phyloP scores from a whole-genome alignment of 1,140 invertebrate species.

The Musca domestica region DNA sequence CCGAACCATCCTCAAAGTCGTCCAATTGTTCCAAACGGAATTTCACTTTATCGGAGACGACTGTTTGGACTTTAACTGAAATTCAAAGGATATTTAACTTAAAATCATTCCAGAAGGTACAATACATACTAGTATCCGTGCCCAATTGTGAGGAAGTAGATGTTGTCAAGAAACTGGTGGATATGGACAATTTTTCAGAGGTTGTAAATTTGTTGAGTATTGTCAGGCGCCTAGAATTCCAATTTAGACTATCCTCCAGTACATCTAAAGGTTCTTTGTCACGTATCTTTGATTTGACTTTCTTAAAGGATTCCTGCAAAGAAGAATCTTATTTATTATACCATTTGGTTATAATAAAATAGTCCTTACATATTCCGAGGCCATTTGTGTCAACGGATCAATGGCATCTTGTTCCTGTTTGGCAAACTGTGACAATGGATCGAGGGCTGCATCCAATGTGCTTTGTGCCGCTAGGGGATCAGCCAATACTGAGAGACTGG shows the following conservation, averaged over 20 bases:
- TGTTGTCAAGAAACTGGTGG: slow-evolving; percentile 75
- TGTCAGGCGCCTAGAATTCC: slow-evolving; percentile 66
- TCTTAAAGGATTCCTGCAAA: slow-evolving; percentile 45
- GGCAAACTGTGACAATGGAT: slow-evolving; percentile 72
- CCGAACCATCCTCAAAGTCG: slow-evolving; percentile 87
- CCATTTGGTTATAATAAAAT: not conserved
- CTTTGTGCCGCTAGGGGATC: slow-evolving; percentile 8
- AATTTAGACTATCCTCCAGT: slow-evolving; percentile 65
- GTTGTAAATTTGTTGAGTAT: slow-evolving; percentile 89
- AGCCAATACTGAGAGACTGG: slow-evolving; percentile 19
- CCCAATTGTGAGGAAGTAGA: slow-evolving; percentile 31
- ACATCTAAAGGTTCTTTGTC: slow-evolving; percentile 33
- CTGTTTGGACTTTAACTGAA: slow-evolving; percentile 72
- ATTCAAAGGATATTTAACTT: not conserved
- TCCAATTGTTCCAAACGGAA: slow-evolving; percentile 90
- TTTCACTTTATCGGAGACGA: slow-evolving; percentile 86
- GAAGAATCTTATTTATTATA: slow-evolving; percentile 53
- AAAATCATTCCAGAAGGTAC: too few relatives aligned
- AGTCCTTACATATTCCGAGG: slow-evolving; percentile 59
- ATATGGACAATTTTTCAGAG: slow-evolving; percentile 84
- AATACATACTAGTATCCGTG: slow-evolving; percentile 40
- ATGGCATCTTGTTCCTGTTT: slow-evolving; percentile 58
- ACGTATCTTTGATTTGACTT: slow-evolving; percentile 55
- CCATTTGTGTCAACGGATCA: slow-evolving; percentile 66
- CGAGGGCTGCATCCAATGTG: slow-evolving; percentile 68